phyloP scores from a whole-genome alignment of 2,888 invertebrate species.

The Pyralis farinalis region DNA sequence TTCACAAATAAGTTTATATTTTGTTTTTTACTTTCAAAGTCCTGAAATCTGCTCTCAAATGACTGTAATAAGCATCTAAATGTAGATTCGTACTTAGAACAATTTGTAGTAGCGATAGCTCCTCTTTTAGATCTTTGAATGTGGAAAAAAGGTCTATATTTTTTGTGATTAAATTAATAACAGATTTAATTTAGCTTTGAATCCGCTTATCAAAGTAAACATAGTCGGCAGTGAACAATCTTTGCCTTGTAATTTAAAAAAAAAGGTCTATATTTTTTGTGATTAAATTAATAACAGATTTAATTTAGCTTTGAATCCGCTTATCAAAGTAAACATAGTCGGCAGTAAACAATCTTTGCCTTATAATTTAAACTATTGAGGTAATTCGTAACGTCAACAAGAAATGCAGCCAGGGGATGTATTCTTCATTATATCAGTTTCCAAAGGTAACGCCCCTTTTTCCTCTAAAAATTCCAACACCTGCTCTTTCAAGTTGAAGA shows the following conservation, averaged over 20 bases:
- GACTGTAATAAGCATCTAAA: slow-evolving; percentile 8
- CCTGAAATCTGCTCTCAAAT: slow-evolving; percentile 7
- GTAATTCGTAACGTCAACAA: slow-evolving; percentile 10
- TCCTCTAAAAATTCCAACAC: slow-evolving; percentile 10
- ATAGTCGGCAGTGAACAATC: too few relatives aligned
- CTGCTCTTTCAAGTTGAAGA: slow-evolving; percentile 12
- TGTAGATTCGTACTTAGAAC: slow-evolving; percentile 3
- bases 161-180: too few relatives aligned
- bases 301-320: too few relatives aligned
- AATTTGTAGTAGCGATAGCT: too few relatives aligned
- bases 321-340: too few relatives aligned
- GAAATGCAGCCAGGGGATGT: slow-evolving; percentile 7
- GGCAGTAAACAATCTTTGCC: slow-evolving; percentile 16
- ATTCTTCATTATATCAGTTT: slow-evolving; percentile 15
- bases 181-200: too few relatives aligned
- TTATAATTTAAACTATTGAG: slow-evolving; percentile 11
- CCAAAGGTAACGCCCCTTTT: slow-evolving; percentile 10
- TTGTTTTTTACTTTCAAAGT: slow-evolving; percentile 9
- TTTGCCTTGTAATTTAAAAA: too few relatives aligned
- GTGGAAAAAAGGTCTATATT: too few relatives aligned
- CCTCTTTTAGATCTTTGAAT: too few relatives aligned
- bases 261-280: too few relatives aligned
- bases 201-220: too few relatives aligned
- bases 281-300: too few relatives aligned
- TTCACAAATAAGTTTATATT: slow-evolving; percentile 7